Percentiles rank a stretch among this genome's conserved stretches.
Conservation (phyloP, 2,797 vertebrate genomes). For the Glyptemys insculpta region DNA sequence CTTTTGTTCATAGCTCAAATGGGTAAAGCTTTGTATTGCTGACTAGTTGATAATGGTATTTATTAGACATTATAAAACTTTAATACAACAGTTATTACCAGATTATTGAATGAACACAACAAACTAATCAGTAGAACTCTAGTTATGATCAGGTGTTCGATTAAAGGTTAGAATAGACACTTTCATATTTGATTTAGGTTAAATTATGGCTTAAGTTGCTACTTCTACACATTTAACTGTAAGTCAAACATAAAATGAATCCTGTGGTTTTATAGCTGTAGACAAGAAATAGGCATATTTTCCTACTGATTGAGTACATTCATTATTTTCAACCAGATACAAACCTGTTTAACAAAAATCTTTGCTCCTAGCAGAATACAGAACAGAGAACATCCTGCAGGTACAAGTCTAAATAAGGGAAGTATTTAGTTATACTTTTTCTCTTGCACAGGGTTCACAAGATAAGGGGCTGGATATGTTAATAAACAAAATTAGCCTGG, state of each 20-base stretch:
- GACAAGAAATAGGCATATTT: conserved; percentile 4
- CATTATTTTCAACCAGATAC: not conserved
- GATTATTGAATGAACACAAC: not conserved
- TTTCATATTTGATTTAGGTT: conserved; percentile 13
- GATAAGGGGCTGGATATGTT: conserved; percentile 48
- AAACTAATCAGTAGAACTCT: not conserved
- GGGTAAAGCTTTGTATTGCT: not conserved
- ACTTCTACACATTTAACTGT: not conserved
- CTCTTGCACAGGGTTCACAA: conserved; percentile 33
- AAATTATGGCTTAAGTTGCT: conserved; percentile 27
- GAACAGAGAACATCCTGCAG: conserved; percentile 18
- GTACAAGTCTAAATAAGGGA: conserved; percentile 18
- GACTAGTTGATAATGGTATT: not conserved
- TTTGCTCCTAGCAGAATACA: conserved; percentile 7
- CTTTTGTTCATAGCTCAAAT: conserved; percentile 5
- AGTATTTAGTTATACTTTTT: conserved; percentile 22
- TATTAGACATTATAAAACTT: not conserved
- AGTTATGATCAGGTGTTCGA: not conserved
- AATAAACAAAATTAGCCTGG: conserved; percentile 53
- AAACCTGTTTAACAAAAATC: not conserved
- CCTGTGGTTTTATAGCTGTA: conserved; percentile 12
- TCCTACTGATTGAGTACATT: conserved; percentile 32
- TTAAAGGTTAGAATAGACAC: conserved; percentile 25
- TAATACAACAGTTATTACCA: not conserved
- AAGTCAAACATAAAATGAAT: conserved; percentile 19